Base-by-base conservation (phyloP, 1,140 invertebrate species). In the Penaeus vannamei region DNA sequence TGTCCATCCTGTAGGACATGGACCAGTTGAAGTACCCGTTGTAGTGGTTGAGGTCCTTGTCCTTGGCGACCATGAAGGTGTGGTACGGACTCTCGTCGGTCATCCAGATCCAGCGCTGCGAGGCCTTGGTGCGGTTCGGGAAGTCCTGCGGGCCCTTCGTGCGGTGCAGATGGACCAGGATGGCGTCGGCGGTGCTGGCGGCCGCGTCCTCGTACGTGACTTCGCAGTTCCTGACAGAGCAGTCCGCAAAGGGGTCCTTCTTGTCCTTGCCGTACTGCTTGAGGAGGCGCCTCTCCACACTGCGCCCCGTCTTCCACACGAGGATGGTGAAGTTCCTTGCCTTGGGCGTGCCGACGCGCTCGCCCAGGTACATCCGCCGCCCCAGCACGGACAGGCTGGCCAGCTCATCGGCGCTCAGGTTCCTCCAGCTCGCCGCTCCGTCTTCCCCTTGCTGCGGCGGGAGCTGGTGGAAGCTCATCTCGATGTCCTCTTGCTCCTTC, bases 11-110 rank as follows among this genome's bases (percentile, higher is more conserved):
- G 91, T 96, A 97, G 2, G 94, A 95, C 96, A 96, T 96, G 1
- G 96, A 96, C 96, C 96, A 96, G 92, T 96, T 96, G 91, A 96
- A 96, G 53, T 91, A 76, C 0, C 91, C 14, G 83, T 95, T 93
- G 84, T 95, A 95, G 59, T 94, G 91, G 7, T 91, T 92, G 59
- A 95, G 89, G 29, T 92, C 92, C 32, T 90, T 90, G 64, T 59
- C 86, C 76, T 42, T 91, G 26, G 88, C 72, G 7, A 92, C 82
- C 12, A 94, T 82, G 91, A 95, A 95, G 0, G 94, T 95, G 77
- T 95, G 91, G 17, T 93, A 91, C 0, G 95, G 95, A 46, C 94
- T 94, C 92, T 95, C 95, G 88, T 95, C 94, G 0, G 93, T 95
- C 20, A 95, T 92, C 90, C 95, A 95, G 0, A 95, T 93, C 95